These are phyloP conservation scores for Drosophila trapezifrons DNA, from an alignment of 1,140 invertebrate species.

Conservation along the genomic window DNA sequence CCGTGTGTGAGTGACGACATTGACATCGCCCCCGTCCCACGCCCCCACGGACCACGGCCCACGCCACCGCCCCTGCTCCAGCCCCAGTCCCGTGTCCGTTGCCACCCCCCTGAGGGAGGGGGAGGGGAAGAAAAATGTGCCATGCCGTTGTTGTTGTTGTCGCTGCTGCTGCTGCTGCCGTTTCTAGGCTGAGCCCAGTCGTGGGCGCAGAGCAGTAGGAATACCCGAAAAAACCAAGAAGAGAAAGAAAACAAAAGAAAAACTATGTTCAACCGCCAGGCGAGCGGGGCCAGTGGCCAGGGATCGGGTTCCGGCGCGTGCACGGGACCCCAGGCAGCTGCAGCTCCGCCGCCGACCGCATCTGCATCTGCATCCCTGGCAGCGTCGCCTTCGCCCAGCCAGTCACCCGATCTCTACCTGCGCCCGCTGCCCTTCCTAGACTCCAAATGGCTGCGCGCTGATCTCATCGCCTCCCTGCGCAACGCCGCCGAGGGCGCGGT, in stretches of 20 bases:
- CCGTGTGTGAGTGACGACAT: constrained; percentile 68
- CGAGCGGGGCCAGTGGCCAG: constrained; percentile 29
- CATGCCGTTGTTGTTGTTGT: constrained; percentile 32
- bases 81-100: background rate
- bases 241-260: constrained; percentile 4
- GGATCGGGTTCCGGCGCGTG: constrained; percentile 13
- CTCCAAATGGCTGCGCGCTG: constrained; percentile 81
- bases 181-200: constrained; percentile 18
- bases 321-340: constrained; percentile 1
- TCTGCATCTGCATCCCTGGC: constrained; percentile 1
- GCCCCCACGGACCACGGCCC: constrained; percentile 2
- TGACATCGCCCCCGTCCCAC: constrained; percentile 51
- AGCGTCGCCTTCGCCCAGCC: constrained; percentile 20
- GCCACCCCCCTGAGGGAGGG: background rate
- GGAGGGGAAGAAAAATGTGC: constrained; percentile 44
- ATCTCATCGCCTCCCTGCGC: constrained; percentile 80
- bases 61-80: constrained; percentile 3
- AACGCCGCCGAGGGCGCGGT: constrained; percentile 70
- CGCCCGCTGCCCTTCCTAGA: constrained; percentile 79
- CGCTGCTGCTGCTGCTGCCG: constrained; percentile 1
- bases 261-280: constrained; percentile 57
- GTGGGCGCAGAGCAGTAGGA: constrained; percentile 30
- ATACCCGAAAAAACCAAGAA: constrained; percentile 16
- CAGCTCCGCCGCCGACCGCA: constrained; percentile 1
- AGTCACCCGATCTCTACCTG: constrained; percentile 70